Evolutionary conservation across 2,888 invertebrate genomes (phyloP).

Genomic region (Julus scanicus): DNA sequence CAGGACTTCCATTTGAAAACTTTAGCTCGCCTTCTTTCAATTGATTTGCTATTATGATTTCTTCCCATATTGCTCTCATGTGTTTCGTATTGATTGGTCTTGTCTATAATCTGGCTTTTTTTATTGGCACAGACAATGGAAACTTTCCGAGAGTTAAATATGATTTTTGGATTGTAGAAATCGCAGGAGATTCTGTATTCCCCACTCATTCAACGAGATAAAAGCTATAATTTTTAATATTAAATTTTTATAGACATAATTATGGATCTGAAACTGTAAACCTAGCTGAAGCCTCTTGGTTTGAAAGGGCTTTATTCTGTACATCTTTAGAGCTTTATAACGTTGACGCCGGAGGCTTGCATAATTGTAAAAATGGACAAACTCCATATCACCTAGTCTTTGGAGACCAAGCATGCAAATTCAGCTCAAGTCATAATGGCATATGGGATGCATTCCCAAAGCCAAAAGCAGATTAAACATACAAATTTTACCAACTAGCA

Average conservation of each 20-base stretch:
- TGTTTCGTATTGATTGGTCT: conserved; percentile 14
- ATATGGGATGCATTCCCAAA: conserved; percentile 9
- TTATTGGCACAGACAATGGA: not conserved
- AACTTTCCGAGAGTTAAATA: not conserved
- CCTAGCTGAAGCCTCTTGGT: not conserved
- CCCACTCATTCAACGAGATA: not conserved
- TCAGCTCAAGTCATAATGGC: not conserved
- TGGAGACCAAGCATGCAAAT: not conserved
- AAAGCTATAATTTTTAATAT: conserved; percentile 34
- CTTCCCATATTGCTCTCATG: not conserved
- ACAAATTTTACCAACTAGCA: not conserved
- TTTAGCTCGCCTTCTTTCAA: not conserved
- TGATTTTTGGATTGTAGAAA: not conserved
- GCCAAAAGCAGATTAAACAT: not conserved
- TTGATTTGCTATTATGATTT: conserved; percentile 39
- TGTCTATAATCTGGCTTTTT: conserved; percentile 33
- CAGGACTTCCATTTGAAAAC: not conserved
- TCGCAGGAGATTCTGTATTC: not conserved
- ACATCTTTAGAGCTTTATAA: not conserved
- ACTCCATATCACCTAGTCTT: not conserved
- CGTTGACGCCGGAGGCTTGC: not conserved
- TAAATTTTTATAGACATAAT: conserved; percentile 6
- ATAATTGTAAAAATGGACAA: not conserved
- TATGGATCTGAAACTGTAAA: conserved; percentile 5
- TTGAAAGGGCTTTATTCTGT: not conserved